Evolutionary conservation across 2,888 invertebrate genomes (phyloP), one percentile per base, ranked within the genome.

Genomic region (Taphrorychus bicolor): DNA sequence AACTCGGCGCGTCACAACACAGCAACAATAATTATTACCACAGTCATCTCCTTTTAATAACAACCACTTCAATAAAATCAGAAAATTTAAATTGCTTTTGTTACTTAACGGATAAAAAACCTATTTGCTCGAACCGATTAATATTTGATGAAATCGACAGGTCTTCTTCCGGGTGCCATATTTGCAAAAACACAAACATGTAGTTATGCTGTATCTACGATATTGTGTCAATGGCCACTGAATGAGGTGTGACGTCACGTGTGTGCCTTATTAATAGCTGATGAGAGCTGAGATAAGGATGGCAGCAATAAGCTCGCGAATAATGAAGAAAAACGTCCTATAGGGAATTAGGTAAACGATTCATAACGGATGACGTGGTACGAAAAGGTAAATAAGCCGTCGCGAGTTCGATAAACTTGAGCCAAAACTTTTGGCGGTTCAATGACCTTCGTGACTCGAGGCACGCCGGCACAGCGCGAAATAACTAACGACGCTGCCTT

Each of bases 1-100:
- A 75, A 72, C 76, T 53, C 60, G 14, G 17, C 23, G 21, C 70
- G 66, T 64, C 57, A 64, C 70, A 56, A 69, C 65, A 69, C 60
- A 65, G 59, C 68, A 68, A 62, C 62, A 62, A n/a, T n/a, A n/a
- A 59, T 53, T 57, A 58, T 58, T 45, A 58, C 48, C 48, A 22
- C 54, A 49, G 56, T 66, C 59, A 66, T 66, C 66, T 66, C 66
- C 49, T 41, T 66, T 60, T 57, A 66, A 66, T 66, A 57, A 66
- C 56, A 49, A 66, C 56, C 54, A 59, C 59, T 66, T 56, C 53
- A 32, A 53, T 61, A 19, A 62, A 32, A 64, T 58, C 51, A 64
- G 49, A 64, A 41, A 40, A 64, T 49, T 51, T 21, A 49, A 57
- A 32, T 49, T 40, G 41, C 16, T 57, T 17, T 42, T 42, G 11